Evolutionary conservation across 2,888 invertebrate species (phyloP).

Genomic region (Isotomurus palustris): DNA sequence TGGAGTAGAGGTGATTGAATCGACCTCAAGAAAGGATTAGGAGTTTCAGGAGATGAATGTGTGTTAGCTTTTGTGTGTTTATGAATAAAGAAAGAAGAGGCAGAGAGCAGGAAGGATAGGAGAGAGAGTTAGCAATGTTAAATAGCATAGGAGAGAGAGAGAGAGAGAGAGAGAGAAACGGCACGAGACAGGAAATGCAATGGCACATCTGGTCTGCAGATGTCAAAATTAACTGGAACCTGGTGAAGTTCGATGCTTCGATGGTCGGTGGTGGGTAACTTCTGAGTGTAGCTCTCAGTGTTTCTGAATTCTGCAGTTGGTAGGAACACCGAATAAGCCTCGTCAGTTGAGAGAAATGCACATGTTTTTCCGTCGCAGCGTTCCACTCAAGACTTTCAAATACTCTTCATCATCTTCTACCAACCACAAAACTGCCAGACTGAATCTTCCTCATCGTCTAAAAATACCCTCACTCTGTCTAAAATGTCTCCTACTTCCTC

Average conservation of each 20-base stretch:
- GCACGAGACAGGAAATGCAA: constrained; percentile 35
- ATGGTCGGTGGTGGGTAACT: background rate
- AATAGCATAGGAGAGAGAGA: constrained; percentile 1
- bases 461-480: constrained; percentile 20
- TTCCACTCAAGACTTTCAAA: too few relatives aligned
- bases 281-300: background rate
- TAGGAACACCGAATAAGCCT: background rate
- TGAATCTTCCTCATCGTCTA: constrained; percentile 13
- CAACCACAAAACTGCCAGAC: too few relatives aligned
- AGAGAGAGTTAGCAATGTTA: background rate
- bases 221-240: too few relatives aligned
- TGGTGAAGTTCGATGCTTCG: constrained; percentile 23
- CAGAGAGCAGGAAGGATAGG: background rate
- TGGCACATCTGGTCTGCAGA: constrained; percentile 41
- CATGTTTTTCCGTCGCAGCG: constrained; percentile 3
- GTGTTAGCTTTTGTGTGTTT: too few relatives aligned
- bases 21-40: too few relatives aligned
- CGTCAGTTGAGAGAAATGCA: constrained; percentile 10
- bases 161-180: background rate
- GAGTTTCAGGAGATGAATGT: too few relatives aligned
- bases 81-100: too few relatives aligned
- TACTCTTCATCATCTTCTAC: background rate
- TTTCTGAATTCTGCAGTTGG: background rate
- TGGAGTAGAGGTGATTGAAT: too few relatives aligned
- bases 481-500: constrained; percentile 23